Conservation (phyloP, 92 coral and sea anemone genomes). For the Ricordea florida region DNA sequence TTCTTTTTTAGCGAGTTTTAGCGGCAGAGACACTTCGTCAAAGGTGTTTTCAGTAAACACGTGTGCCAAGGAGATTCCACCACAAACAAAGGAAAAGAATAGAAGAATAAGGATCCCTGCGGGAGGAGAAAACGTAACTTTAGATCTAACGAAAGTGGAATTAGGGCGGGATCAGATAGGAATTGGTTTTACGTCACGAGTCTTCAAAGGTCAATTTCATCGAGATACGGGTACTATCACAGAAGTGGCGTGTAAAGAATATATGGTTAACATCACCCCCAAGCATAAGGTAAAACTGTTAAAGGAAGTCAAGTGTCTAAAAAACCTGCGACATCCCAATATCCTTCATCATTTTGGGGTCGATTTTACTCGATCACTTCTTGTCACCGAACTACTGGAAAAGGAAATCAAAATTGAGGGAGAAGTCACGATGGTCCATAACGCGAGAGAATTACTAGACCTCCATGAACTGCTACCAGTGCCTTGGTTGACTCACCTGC, state of each 20-base stretch:
- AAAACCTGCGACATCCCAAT: constrained; percentile 22
- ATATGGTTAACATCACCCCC: constrained; percentile 14
- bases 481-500: background rate
- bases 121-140: background rate
- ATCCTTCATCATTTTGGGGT: constrained; percentile 25
- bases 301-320: constrained; percentile 33
- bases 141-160: constrained; percentile 32
- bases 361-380: constrained; percentile 33
- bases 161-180: constrained; percentile 5
- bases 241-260: constrained; percentile 62
- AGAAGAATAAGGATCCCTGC: background rate
- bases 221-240: background rate
- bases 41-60: too few species aligned
- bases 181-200: constrained; percentile 33
- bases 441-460: constrained; percentile 40
- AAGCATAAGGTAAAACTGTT: constrained; percentile 31
- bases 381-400: constrained; percentile 32
- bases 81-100: too few species aligned
- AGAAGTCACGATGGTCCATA: background rate
- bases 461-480: constrained; percentile 6
- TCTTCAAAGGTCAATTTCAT: constrained; percentile 12
- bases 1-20: background rate
- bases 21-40: background rate
- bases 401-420: constrained; percentile 15
- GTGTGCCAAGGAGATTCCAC: too few species aligned